A percentile compares a stretch with the other conserved stretches of the same genome.
Evolutionary conservation across 2,888 invertebrate genomes (phyloP).

Genomic region (Cephonodes hylas): DNA sequence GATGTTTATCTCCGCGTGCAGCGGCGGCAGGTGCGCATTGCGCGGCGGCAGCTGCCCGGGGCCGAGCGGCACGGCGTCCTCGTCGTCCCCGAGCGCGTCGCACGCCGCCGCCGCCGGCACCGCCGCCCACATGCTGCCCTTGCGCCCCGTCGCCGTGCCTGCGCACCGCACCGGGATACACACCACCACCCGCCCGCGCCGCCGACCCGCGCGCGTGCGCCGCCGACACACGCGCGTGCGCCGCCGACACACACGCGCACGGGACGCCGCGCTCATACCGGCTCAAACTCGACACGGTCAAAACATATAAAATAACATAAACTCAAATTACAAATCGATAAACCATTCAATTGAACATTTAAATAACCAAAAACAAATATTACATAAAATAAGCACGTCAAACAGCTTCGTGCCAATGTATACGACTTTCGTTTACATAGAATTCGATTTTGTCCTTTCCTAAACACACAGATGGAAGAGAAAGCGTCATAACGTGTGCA

Average conservation of each 20-base stretch:
- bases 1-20: slow-evolving; percentile 91
- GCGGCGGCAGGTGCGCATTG: slow-evolving; percentile 85
- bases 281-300: slow-evolving; percentile 24
- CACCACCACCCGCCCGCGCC: slow-evolving; percentile 32
- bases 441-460: slow-evolving; percentile 62
- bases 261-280: slow-evolving; percentile 4
- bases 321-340: slow-evolving; percentile 55
- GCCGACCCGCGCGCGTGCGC: background rate
- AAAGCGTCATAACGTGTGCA: slow-evolving; percentile 77
- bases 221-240: too few species aligned
- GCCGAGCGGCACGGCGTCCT: slow-evolving; percentile 84
- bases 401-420: slow-evolving; percentile 79
- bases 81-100: slow-evolving; percentile 59
- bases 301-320: slow-evolving; percentile 49
- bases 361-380: slow-evolving; percentile 67
- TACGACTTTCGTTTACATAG: slow-evolving; percentile 67
- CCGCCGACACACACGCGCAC: slow-evolving; percentile 3
- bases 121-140: slow-evolving; percentile 80
- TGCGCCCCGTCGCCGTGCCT: slow-evolving; percentile 79
- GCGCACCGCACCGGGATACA: slow-evolving; percentile 45
- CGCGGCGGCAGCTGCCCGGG: slow-evolving; percentile 91
- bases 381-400: slow-evolving; percentile 79
- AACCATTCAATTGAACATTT: slow-evolving; percentile 76
- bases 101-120: slow-evolving; percentile 70
- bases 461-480: slow-evolving; percentile 79